Evolutionary conservation across 2,888 invertebrate genomes (phyloP).

Genomic region (Congeria kusceri): DNA sequence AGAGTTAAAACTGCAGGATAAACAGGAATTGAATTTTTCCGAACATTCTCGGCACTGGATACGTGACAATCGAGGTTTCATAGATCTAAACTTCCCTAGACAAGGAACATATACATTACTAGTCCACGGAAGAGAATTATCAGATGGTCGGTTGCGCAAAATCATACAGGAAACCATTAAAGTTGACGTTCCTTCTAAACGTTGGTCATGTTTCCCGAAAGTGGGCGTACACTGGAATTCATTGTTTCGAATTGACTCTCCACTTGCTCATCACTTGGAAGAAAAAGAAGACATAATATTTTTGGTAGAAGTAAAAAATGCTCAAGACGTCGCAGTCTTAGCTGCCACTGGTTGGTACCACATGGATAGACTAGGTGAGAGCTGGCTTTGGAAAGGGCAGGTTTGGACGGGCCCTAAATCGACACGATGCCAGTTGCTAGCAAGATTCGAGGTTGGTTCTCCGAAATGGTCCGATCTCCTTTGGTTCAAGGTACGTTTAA

Average conservation of each 20-base stretch:
- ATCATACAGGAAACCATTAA: conserved; percentile 39
- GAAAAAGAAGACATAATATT: conserved; percentile 52
- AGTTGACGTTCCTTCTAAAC: conserved; percentile 42
- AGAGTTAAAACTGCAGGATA: conserved; percentile 43
- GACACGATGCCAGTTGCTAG: conserved; percentile 44
- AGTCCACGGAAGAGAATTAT: conserved; percentile 26
- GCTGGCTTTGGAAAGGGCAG: conserved; percentile 47
- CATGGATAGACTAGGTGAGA: conserved; percentile 24
- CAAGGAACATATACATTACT: conserved; percentile 46
- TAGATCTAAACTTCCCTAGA: conserved; percentile 58
- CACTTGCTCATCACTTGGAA: conserved; percentile 39
- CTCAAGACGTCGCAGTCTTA: conserved; percentile 56
- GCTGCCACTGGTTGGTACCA: conserved; percentile 59
- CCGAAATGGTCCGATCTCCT: conserved; percentile 52
- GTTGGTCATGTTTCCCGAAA: conserved; percentile 60
- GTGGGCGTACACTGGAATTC: conserved; percentile 40
- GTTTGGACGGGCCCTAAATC: conserved; percentile 56
- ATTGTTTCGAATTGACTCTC: conserved; percentile 44
- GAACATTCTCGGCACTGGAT: conserved; percentile 58
- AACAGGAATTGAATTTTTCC: conserved; percentile 51
- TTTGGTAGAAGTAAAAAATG: conserved; percentile 33
- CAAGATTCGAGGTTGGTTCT: conserved; percentile 56
- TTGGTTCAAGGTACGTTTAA: conserved; percentile 51
- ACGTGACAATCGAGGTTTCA: conserved; percentile 29
- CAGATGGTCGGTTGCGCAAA: conserved; percentile 20